Percentiles rank a stretch among this genome's conserved stretches.
Conservation (phyloP, 2,888 invertebrate genomes). For the Gymnoscelis rufifasciata region DNA sequence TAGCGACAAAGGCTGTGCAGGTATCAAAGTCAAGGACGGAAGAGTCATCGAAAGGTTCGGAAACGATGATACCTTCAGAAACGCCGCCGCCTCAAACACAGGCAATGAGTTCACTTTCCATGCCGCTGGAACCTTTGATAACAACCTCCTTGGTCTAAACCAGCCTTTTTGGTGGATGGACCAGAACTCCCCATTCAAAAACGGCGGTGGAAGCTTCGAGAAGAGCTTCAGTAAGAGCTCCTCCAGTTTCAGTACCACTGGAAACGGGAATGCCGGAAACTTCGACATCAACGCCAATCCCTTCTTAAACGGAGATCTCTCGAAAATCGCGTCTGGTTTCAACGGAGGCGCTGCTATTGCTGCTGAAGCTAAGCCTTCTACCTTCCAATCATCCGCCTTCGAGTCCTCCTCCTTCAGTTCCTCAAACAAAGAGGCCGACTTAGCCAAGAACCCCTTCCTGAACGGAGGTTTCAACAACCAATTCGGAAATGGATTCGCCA, state of each 20-base stretch:
- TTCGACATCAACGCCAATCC: conserved; percentile 49
- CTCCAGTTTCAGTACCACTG: conserved; percentile 47
- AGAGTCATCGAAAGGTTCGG: conserved; percentile 62
- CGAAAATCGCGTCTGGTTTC: conserved; percentile 34
- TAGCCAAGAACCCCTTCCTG: conserved; percentile 5
- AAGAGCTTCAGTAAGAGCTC: conserved; percentile 54
- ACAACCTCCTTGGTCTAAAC: conserved; percentile 44
- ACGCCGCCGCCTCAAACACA: conserved; percentile 48
- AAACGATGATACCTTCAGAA: conserved; percentile 57
- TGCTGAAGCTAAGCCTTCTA: conserved; percentile 22
- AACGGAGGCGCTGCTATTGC: conserved; percentile 16
- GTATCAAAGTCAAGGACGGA: conserved; percentile 70
- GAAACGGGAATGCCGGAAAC: conserved; percentile 26
- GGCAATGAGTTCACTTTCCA: conserved; percentile 64
- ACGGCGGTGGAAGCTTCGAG: conserved; percentile 47
- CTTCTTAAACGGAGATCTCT: conserved; percentile 54
- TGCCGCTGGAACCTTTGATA: conserved; percentile 47
- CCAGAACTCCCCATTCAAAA: conserved; percentile 78
- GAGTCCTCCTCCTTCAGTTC: conserved; percentile 51
- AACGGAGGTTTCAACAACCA: conserved; percentile 27
- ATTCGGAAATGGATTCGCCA: conserved; percentile 6
- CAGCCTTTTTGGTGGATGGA: conserved; percentile 81
- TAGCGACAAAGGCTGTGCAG: conserved; percentile 67
- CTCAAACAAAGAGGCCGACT: conserved; percentile 39
- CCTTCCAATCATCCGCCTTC: conserved; percentile 45